Conservation (phyloP, 2,888 invertebrate genomes). For the Poecilus cupreus region DNA sequence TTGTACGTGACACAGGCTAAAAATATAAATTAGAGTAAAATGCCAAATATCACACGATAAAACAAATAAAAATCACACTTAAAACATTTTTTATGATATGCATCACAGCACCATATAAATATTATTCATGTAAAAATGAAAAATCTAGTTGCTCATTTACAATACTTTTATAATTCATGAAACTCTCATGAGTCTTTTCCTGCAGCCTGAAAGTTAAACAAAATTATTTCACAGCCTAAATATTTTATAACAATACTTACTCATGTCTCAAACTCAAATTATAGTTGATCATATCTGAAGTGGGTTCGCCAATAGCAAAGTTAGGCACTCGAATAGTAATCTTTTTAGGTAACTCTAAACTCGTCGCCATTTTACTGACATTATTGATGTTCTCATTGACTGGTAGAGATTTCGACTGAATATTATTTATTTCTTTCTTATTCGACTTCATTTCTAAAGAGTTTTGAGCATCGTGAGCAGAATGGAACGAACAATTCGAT, state of each 20-base stretch:
- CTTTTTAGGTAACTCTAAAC: neutral
- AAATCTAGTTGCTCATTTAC: slow-evolving; percentile 55
- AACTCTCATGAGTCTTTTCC: slow-evolving; percentile 60
- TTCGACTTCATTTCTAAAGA: neutral
- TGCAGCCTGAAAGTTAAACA: slow-evolving; percentile 50
- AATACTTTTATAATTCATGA: slow-evolving; percentile 59
- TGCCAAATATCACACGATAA: slow-evolving; percentile 1
- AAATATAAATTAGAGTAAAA: neutral
- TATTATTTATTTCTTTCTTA: neutral
- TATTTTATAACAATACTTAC: slow-evolving; percentile 53
- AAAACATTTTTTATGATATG: neutral
- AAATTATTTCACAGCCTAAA: neutral
- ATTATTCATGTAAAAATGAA: slow-evolving; percentile 50
- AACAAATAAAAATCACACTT: neutral
- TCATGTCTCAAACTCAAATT: slow-evolving; percentile 57
- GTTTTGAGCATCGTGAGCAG: neutral
- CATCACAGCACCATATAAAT: neutral
- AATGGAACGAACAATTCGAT: slow-evolving; percentile 34
- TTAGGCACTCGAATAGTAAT: slow-evolving; percentile 22
- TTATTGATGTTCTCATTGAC: neutral
- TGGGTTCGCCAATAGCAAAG: slow-evolving; percentile 45
- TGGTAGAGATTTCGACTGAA: neutral
- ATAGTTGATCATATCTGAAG: slow-evolving; percentile 57
- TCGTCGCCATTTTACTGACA: neutral
- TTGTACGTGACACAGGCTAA: neutral